phyloP scores from a whole-genome alignment of 2,888 invertebrate genomes.

The Atethmia centrago region DNA sequence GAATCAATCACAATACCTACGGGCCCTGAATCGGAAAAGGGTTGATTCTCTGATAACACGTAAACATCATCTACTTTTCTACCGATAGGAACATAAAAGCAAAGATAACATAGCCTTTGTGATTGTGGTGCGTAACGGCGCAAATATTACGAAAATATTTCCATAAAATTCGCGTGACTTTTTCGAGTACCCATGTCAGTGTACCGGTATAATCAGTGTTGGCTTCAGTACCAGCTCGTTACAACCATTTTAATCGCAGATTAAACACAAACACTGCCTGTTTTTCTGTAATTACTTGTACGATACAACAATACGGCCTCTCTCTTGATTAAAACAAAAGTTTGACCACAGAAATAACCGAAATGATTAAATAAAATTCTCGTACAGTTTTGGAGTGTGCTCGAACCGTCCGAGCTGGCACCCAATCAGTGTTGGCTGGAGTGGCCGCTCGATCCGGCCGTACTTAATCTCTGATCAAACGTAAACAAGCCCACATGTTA shows the following conservation, averaged over 20 bases:
- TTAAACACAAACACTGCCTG: slow-evolving; percentile 58
- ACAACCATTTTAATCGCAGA: slow-evolving; percentile 60
- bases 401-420: slow-evolving; percentile 53
- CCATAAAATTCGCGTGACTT: slow-evolving; percentile 16
- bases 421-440: slow-evolving; percentile 64
- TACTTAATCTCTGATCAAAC: slow-evolving; percentile 70
- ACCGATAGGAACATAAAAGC: not conserved
- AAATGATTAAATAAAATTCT: slow-evolving; percentile 41
- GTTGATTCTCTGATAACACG: slow-evolving; percentile 13
- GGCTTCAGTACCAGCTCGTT: slow-evolving; percentile 53
- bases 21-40: not conserved
- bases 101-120: slow-evolving; percentile 2
- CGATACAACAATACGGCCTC: not conserved
- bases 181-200: slow-evolving; percentile 35
- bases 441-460: slow-evolving; percentile 63
- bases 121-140: not conserved
- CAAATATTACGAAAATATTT: slow-evolving; percentile 19
- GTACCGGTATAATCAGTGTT: slow-evolving; percentile 53
- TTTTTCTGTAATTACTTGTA: slow-evolving; percentile 18
- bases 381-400: slow-evolving; percentile 53
- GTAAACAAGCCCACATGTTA: slow-evolving; percentile 51
- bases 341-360: slow-evolving; percentile 3
- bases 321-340: slow-evolving; percentile 38
- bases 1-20: not conserved
- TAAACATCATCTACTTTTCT: slow-evolving; percentile 14